Evolutionary conservation across 1,140 invertebrate genomes (phyloP), one percentile per base, ranked within the genome.

Genomic region (Drosophila biarmipes): DNA sequence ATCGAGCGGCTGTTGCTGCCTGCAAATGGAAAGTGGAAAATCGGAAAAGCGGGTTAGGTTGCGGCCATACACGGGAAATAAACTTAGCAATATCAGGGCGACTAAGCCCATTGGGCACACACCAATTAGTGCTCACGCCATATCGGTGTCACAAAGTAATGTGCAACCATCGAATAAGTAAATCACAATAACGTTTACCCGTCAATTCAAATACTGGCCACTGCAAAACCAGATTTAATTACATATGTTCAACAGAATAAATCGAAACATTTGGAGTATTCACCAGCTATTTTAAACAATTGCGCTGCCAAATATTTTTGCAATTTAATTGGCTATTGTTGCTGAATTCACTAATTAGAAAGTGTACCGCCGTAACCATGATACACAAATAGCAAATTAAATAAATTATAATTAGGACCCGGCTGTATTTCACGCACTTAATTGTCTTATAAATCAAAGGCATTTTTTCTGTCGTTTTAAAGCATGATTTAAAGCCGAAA

Each of bases 1-100:
- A 91, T 61, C 45, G 86, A 80, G n/a, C 86, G 90, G 35, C 63
- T 81, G 66, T 75, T 91, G 73, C 77, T 67, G 48, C 80, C 90
- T 91, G 76, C 2, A 43, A 75, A 63, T 66, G 14, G 46, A 31
- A 49, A 49, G 37, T 48, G 8, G 15, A 8, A 46, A 6, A 15
- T n/a, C 29, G 14, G 2, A 34, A 34, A n/a, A 21, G 8, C 15
- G 15, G 24, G 21, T 55, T 69, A 56, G 66, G 14, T 57, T 66
- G 31, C 38, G 55, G 29, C 42, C 35, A 19, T 56, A 46, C 34
- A 42, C 29, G 15, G 63, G 5, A 17, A 49, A 29, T 19, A 45
- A 29, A 17, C 38, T 46, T 24, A 38, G 34, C 21, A 19, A 42
- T 31, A 40, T 31, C 34, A 12, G 15, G 15, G 21, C 35, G 17